Base-by-base conservation (phyloP, 2,888 invertebrate species). In the Pollenia amentaria region DNA sequence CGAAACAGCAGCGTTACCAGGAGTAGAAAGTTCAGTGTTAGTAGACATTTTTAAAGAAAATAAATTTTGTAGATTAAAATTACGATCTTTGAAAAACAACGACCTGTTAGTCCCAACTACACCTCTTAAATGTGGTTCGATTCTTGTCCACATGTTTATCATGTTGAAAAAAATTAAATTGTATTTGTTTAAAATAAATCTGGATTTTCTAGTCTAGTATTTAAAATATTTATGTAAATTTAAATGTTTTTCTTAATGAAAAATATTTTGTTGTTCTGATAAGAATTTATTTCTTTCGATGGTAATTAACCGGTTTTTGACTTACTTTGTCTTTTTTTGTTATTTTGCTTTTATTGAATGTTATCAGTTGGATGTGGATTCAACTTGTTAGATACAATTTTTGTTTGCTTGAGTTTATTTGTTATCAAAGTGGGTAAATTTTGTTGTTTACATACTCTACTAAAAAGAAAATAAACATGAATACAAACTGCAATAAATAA, bases 21-120 rank as follows among this genome's bases (percentile, higher is more conserved):
- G n/a, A 57, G 85, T 29, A 69, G 79, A 81, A 82, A 73, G 38
- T 62, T 55, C 53, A 81, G 88, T 87, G 84, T 79, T 87, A 85
- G 76, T 88, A 38, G 82, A 46, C 85, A 90, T 91, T 87, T 88
- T 89, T 14, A 72, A 72, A 53, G 14, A 44, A 55, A n/a, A 29
- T 67, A 18, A 2, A 46, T 44, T 16, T 38, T 38, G 1, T 60
- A 51, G n/a, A 60, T 65, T 72, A 65, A n/a, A 53, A 57, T 2
- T 42, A n/a, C n/a, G 11, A 51, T 70, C 21, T 75, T 65, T 76
- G 6, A 48, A 48, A 53, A 70, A 16, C 18, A 77, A 51, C 11
- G 44, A 77, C 80, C 51, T 69, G 60, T 73, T 69, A 2, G 18
- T 46, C 11, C 29, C 48, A 62, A 73, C 18, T 46, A 57, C 55